A percentile compares a stretch with the other conserved stretches of the same genome.
Conservation (phyloP, 2,888 invertebrate genomes). For the Nemoura dubitans region DNA sequence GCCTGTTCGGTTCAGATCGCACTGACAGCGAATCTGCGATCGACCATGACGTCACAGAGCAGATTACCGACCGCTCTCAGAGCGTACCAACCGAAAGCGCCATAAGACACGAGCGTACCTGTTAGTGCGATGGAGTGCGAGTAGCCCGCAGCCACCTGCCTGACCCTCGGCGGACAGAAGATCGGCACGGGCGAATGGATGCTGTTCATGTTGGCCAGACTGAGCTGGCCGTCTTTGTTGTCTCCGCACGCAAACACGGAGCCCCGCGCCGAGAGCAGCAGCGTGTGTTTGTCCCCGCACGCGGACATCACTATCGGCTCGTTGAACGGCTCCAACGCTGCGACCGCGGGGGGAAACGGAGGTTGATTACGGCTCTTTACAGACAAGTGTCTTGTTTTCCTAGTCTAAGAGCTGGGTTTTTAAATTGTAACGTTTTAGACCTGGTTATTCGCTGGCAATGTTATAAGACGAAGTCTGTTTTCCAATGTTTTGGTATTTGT, state of each 20-base stretch:
- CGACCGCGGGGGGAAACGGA: neutral
- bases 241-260: slow-evolving; percentile 13
- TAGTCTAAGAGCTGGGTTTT: no score
- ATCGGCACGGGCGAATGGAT: neutral
- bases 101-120: neutral
- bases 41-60: no score
- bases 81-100: neutral
- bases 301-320: neutral
- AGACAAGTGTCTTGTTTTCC: no score
- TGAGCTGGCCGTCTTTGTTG: slow-evolving; percentile 26
- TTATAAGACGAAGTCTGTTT: no score
- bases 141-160: neutral
- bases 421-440: no score
- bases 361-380: no score
- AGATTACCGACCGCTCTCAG: no score
- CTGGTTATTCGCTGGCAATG: no score
- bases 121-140: neutral
- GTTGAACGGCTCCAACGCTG: neutral
- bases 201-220: neutral
- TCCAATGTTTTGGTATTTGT: no score
- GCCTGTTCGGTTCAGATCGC: no score
- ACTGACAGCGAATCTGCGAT: no score
- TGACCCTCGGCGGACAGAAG: neutral
- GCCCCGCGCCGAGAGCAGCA: neutral
- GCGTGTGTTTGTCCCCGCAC: neutral